phyloP scores from a whole-genome alignment of 1,140 invertebrate species.

The Asobara japonica region DNA sequence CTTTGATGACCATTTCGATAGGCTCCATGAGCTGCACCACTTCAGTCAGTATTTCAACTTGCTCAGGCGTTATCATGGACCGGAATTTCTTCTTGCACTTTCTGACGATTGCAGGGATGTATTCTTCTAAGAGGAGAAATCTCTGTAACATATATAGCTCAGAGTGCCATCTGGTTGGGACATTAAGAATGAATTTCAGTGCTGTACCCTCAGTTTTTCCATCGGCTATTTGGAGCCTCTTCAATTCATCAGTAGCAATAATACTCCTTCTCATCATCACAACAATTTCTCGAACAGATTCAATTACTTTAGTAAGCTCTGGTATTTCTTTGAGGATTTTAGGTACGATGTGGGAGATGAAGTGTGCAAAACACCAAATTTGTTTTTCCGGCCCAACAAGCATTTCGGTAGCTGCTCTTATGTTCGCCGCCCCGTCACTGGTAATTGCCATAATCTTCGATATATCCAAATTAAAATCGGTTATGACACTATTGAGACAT shows the following conservation, averaged over 20 bases:
- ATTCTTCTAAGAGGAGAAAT: conserved; percentile 50
- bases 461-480: conserved; percentile 54
- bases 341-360: conserved; percentile 42
- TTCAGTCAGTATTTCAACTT: conserved; percentile 42
- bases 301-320: background rate
- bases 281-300: background rate
- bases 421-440: conserved; percentile 61
- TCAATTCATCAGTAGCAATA: conserved; percentile 36
- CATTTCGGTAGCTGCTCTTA: conserved; percentile 55
- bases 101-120: conserved; percentile 49
- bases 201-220: conserved; percentile 33
- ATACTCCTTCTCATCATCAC: background rate
- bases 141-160: conserved; percentile 54
- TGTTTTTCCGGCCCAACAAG: conserved; percentile 57
- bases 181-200: conserved; percentile 32
- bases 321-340: background rate
- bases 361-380: conserved; percentile 60
- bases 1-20: conserved; percentile 31
- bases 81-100: conserved; percentile 47
- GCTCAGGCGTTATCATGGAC: conserved; percentile 48
- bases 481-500: conserved; percentile 47
- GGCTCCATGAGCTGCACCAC: conserved; percentile 21
- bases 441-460: conserved; percentile 57
- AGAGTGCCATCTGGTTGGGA: conserved; percentile 37
- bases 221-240: conserved; percentile 29